Conservation (phyloP, 2,888 invertebrate species). For the Pammene fasciana region DNA sequence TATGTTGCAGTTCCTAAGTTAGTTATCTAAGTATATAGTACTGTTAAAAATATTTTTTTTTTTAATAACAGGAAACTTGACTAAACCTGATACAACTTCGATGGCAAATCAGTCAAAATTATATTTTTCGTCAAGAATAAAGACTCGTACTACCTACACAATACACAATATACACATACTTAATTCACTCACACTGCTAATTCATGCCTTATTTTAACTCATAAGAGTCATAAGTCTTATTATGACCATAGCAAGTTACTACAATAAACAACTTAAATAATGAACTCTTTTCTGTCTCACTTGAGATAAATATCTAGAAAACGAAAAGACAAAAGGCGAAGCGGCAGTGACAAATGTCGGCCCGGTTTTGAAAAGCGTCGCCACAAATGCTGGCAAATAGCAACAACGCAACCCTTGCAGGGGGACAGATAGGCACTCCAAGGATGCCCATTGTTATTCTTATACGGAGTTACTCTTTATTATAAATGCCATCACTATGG, state of each 20-base stretch:
- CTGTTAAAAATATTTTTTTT: no score
- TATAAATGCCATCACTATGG: not conserved
- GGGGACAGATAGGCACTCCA: constrained; percentile 15
- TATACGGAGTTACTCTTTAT: constrained; percentile 20
- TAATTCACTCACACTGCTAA: no score
- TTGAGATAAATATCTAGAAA: constrained; percentile 59
- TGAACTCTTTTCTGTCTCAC: constrained; percentile 53
- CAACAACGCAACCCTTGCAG: constrained; percentile 41
- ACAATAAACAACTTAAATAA: constrained; percentile 52
- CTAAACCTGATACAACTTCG: no score
- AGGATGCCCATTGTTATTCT: constrained; percentile 31
- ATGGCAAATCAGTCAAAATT: no score
- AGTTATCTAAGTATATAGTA: no score
- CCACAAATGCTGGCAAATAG: constrained; percentile 52
- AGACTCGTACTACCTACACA: no score
- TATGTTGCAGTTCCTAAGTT: no score
- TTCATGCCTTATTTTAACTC: no score
- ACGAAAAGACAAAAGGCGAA: constrained; percentile 58
- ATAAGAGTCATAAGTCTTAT: no score
- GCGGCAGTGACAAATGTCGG: constrained; percentile 58
- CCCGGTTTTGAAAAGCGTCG: constrained; percentile 49
- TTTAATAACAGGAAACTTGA: no score
- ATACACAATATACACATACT: no score
- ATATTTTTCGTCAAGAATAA: no score
- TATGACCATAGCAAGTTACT: constrained; percentile 32